phyloP scores from a whole-genome alignment of 2,113 vertebrate species.

The cattle (Bos taurus) region ARS-UCD2.0 NC_037332.1:104721001-104721500 shows the following conservation, averaged over 20 bases:
- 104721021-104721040: not conserved
- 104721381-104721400: not conserved
- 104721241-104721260: fast-evolving
- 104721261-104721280: not conserved
- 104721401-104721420: not conserved
- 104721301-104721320: not conserved
- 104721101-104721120: not conserved
- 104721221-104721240: not conserved
- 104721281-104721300: not conserved
- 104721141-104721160: not conserved
- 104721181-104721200: fast-evolving
- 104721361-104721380: not conserved
- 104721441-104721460: not conserved
- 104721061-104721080: not conserved
- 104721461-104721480: not conserved
- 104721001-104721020: not conserved
- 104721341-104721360: not conserved
- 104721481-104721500: too few species aligned
- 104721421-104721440: not conserved
- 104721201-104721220: fast-evolving
- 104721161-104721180: fast-evolving
- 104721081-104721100: not conserved
- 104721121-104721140: not conserved
- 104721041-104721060: not conserved
- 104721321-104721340: not conserved